Percentiles rank a stretch among this genome's conserved stretches.
Evolutionary conservation across 2,113 vertebrate genomes (phyloP).

Genomic region (Rhabdornis inornatus): DNA sequence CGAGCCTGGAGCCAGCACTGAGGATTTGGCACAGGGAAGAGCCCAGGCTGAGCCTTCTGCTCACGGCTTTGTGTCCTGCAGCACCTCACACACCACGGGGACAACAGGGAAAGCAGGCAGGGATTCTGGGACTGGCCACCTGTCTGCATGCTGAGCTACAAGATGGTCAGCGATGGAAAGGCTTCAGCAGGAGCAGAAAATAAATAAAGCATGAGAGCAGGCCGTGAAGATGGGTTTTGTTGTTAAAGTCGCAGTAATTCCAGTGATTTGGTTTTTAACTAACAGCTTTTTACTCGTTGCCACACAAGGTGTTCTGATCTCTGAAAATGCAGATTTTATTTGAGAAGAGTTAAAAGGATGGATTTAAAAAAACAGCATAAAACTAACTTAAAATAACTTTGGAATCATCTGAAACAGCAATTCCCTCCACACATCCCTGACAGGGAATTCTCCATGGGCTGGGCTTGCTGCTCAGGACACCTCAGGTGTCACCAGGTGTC

Average conservation of each 20-base stretch:
- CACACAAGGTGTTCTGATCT: not conserved
- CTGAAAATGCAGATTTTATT: not conserved
- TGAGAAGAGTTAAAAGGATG: not conserved
- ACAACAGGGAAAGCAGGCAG: not conserved
- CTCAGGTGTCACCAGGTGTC: not conserved
- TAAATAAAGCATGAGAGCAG: fast-evolving
- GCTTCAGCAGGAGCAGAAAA: not conserved
- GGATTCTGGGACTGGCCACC: not conserved
- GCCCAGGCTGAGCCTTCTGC: not conserved
- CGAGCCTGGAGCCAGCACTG: too few relatives aligned
- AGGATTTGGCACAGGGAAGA: not conserved
- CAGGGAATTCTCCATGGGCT: fast-evolving
- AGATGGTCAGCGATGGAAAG: not conserved
- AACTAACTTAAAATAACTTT: not conserved
- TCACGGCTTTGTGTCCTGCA: not conserved
- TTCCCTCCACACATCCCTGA: not conserved
- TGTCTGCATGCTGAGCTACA: not conserved
- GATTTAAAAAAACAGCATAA: not conserved
- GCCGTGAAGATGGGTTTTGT: fast-evolving
- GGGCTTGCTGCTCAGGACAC: not conserved
- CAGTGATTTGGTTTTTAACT: not conserved
- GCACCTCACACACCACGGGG: not conserved
- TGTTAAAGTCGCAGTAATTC: not conserved
- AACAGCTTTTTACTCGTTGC: not conserved
- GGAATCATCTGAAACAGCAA: not conserved